Evolutionary conservation across 2,113 vertebrate genomes (phyloP).

Genomic region (Corvus hawaiiensis): DNA sequence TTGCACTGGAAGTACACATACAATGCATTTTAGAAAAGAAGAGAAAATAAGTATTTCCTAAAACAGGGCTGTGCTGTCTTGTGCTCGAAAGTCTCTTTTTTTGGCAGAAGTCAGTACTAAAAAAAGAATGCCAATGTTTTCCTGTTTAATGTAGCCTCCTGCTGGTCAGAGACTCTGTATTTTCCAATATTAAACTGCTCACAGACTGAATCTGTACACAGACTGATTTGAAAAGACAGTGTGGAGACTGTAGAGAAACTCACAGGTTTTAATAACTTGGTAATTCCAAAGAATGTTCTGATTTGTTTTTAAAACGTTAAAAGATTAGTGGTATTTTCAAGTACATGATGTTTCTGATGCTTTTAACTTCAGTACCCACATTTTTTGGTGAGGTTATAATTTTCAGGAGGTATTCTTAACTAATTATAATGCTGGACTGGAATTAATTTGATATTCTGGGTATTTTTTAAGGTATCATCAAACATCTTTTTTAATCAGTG

Average conservation of each 20-base stretch:
- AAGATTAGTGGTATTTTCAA: conserved; percentile 72
- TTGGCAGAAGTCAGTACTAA: conserved; percentile 58
- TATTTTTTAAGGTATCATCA: conserved; percentile 76
- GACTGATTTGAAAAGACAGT: conserved; percentile 43
- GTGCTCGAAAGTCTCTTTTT: conserved; percentile 64
- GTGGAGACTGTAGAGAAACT: conserved; percentile 69
- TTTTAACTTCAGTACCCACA: conserved; percentile 77
- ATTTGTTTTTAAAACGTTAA: conserved; percentile 73
- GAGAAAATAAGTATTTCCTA: conserved; percentile 29
- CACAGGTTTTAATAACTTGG: conserved; percentile 66
- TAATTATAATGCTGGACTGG: conserved; percentile 64
- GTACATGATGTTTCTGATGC: conserved; percentile 70
- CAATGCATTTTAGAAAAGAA: conserved; percentile 9
- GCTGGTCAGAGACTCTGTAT: conserved; percentile 66
- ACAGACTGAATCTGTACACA: conserved; percentile 56
- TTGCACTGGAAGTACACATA: conserved; percentile 60
- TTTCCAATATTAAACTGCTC: conserved; percentile 36
- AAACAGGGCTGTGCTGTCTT: conserved; percentile 58
- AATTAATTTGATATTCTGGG: conserved; percentile 72
- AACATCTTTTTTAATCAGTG: conserved; percentile 69
- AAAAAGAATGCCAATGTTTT: conserved; percentile 55
- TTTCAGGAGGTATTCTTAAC: conserved; percentile 71
- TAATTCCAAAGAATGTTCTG: conserved; percentile 85
- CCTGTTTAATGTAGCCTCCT: conserved; percentile 61
- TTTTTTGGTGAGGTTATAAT: conserved; percentile 71